Evolutionary conservation across 2,888 invertebrate species (phyloP).

Genomic region (Drosophila demipolita): DNA sequence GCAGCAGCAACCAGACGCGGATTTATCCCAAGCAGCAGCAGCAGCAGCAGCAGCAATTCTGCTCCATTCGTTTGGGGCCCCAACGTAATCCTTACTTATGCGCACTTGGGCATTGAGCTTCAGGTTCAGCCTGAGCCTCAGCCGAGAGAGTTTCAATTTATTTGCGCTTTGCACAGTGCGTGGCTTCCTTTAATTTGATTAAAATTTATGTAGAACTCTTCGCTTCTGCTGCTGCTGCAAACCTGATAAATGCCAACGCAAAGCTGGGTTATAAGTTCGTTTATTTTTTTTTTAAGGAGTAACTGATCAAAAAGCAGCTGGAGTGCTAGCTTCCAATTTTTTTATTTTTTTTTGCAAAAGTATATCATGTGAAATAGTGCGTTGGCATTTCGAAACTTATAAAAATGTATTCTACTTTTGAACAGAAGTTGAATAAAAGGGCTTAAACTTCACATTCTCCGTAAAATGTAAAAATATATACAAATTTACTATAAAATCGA

Average conservation of each 20-base stretch:
- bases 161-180: slow-evolving; percentile 60
- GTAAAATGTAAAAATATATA: not conserved
- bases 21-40: slow-evolving; percentile 27
- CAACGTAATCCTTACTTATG: slow-evolving; percentile 78
- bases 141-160: slow-evolving; percentile 60
- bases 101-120: slow-evolving; percentile 45
- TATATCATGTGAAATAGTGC: slow-evolving; percentile 25
- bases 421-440: not conserved
- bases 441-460: not conserved
- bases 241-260: slow-evolving; percentile 41
- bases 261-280: slow-evolving; percentile 21
- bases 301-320: slow-evolving; percentile 15
- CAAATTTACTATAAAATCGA: no score
- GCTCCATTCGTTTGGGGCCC: slow-evolving; percentile 18
- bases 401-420: not conserved
- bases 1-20: slow-evolving; percentile 19
- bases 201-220: slow-evolving; percentile 77
- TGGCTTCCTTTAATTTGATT: slow-evolving; percentile 79
- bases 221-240: slow-evolving; percentile 25
- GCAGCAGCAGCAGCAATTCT: not conserved
- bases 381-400: not conserved
- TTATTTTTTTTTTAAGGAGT: not conserved
- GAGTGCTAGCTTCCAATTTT: slow-evolving; percentile 1
- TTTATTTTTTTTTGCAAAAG: not conserved
- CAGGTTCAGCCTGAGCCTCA: slow-evolving; percentile 12